Evolutionary conservation across 2,113 vertebrate species (phyloP).

Genomic region (Pontoporia blainvillei): DNA sequence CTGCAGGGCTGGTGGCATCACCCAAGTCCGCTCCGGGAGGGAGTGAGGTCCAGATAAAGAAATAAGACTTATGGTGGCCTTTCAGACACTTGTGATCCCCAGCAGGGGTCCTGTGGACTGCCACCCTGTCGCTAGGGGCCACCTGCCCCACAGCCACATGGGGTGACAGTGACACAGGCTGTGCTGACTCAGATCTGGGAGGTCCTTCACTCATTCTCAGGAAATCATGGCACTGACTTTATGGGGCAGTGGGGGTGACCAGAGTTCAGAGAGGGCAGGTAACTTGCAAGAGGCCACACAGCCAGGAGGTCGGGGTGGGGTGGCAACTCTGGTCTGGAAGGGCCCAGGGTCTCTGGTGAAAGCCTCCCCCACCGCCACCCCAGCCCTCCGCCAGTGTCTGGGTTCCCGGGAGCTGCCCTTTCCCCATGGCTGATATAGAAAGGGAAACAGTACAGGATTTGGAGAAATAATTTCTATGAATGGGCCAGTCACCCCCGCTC

Average conservation of each 20-base stretch:
- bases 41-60: not conserved
- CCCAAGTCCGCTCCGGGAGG: not conserved
- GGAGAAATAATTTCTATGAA: constrained; percentile 28
- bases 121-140: not conserved
- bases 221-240: too few relatives aligned
- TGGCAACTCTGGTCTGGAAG: not conserved
- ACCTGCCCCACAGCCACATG: not conserved
- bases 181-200: not conserved
- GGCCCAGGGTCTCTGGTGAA: not conserved
- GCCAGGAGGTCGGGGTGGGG: not conserved
- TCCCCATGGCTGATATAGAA: accelerated
- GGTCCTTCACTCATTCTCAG: not conserved
- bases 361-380: not conserved
- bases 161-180: not conserved
- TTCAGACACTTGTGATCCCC: not conserved
- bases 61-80: accelerated
- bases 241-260: too few relatives aligned
- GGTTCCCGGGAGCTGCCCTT: not conserved
- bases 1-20: not conserved
- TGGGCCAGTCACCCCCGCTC: not conserved
- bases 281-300: not conserved
- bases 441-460: not conserved
- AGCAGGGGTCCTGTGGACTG: not conserved
- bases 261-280: not conserved
- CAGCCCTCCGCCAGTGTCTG: not conserved